phyloP scores from a whole-genome alignment of 2,888 invertebrate genomes.

The Charanyca ferruginea region DNA sequence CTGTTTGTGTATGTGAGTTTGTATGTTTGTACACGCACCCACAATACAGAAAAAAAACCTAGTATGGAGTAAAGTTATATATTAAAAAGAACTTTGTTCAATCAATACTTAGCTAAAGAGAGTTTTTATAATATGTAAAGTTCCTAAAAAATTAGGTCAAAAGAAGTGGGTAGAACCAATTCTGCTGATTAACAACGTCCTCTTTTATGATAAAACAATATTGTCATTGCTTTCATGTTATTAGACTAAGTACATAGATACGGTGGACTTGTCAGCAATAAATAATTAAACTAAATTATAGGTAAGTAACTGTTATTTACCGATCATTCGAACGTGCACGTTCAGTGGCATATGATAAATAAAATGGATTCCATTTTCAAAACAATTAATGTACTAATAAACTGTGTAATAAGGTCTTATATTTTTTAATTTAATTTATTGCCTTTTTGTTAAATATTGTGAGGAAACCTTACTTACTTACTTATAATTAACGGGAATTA shows the following conservation, averaged over 20 bases:
- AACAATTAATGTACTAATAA: conserved; percentile 9
- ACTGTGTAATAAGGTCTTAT: background rate
- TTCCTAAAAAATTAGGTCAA: background rate
- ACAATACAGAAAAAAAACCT: no score
- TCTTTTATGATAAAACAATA: conserved; percentile 1
- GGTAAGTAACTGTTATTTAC: background rate
- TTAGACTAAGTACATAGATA: background rate
- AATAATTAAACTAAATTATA: conserved; percentile 22
- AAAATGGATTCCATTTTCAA: conserved; percentile 8
- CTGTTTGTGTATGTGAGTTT: no score
- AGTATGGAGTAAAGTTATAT: no score
- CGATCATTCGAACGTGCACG: conserved; percentile 1
- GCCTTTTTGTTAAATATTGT: no score
- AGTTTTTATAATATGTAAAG: no score
- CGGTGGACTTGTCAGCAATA: conserved; percentile 1
- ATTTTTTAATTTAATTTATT: background rate
- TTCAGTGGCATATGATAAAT: conserved; percentile 9
- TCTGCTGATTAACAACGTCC: conserved; percentile 5
- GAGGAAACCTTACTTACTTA: no score
- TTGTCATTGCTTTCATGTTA: background rate
- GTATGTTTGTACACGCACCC: no score
- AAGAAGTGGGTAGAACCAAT: conserved; percentile 1
- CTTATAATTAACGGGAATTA: no score
- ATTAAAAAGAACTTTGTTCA: no score
- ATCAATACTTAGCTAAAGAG: no score